Conservation (phyloP, 1,140 invertebrate genomes). For the Tyrophagus putrescentiae region DNA sequence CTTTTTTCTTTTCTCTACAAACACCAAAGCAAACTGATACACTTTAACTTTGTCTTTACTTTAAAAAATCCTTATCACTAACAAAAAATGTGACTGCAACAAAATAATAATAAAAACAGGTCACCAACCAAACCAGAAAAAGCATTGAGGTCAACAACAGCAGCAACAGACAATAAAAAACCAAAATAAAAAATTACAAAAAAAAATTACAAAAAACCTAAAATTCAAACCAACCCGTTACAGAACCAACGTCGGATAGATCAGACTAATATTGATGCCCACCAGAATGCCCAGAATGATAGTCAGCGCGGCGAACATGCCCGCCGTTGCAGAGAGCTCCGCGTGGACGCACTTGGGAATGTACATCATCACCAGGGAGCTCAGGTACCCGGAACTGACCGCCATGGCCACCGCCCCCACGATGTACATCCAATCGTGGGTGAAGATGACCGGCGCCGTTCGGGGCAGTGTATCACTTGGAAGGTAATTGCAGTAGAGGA, state of each 20-base stretch:
- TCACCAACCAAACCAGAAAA: too few species aligned
- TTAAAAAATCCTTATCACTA: too few species aligned
- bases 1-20: too few species aligned
- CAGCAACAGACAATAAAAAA: too few species aligned
- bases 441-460: slow-evolving; percentile 52
- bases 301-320: slow-evolving; percentile 83
- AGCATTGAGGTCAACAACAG: too few species aligned
- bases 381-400: slow-evolving; percentile 74
- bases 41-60: too few species aligned
- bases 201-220: too few species aligned
- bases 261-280: slow-evolving; percentile 59
- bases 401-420: slow-evolving; percentile 55
- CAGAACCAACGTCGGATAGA: slow-evolving; percentile 40
- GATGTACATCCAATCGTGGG: slow-evolving; percentile 73
- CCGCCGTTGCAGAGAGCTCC: slow-evolving; percentile 65
- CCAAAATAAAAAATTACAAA: too few species aligned
- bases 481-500: slow-evolving; percentile 76
- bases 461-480: slow-evolving; percentile 34
- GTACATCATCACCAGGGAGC: slow-evolving; percentile 95
- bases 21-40: too few species aligned
- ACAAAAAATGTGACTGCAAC: too few species aligned
- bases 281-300: slow-evolving; percentile 73
- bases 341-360: slow-evolving; percentile 68
- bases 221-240: slow-evolving; percentile 40
- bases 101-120: too few species aligned